Conservation (phyloP, 2,113 vertebrate species). For the Rattus norvegicus region DNA sequence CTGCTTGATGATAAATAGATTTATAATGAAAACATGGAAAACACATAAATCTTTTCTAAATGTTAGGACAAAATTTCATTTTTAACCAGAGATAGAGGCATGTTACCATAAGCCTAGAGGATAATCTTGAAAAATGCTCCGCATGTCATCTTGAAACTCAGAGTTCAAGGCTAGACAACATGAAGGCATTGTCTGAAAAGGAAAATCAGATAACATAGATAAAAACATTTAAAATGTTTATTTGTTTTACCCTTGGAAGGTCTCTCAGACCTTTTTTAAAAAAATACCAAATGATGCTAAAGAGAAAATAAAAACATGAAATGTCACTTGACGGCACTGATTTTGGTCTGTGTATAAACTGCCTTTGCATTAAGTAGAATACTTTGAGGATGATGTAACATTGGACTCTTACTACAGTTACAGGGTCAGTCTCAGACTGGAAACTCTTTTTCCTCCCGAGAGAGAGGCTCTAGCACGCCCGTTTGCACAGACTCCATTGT, state of each 20-base stretch:
- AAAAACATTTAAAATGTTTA: constrained; percentile 57
- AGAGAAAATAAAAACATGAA: neutral
- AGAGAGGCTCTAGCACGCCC: constrained; percentile 64
- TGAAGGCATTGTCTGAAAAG: constrained; percentile 46
- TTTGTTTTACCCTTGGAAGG: constrained; percentile 57
- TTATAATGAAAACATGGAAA: constrained; percentile 26
- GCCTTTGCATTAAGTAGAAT: constrained; percentile 56
- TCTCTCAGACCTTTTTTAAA: constrained; percentile 44
- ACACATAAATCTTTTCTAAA: constrained; percentile 5
- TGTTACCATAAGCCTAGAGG: neutral
- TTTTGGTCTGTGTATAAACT: neutral
- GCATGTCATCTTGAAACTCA: constrained; percentile 11
- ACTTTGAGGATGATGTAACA: constrained; percentile 70
- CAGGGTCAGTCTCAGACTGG: constrained; percentile 60
- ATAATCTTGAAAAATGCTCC: constrained; percentile 26
- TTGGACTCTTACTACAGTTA: constrained; percentile 71
- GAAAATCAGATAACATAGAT: constrained; percentile 57
- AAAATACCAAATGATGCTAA: neutral
- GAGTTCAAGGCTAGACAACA: constrained; percentile 30
- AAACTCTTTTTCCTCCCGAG: constrained; percentile 59
- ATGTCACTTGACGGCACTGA: constrained; percentile 34
- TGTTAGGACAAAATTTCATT: neutral
- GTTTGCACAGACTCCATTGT: constrained; percentile 60
- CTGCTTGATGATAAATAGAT: neutral
- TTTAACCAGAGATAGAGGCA: constrained; percentile 20